These are phyloP conservation scores for Andrena cerasifolii DNA, from an alignment of 1,140 invertebrate species.

Conservation along the genomic window DNA sequence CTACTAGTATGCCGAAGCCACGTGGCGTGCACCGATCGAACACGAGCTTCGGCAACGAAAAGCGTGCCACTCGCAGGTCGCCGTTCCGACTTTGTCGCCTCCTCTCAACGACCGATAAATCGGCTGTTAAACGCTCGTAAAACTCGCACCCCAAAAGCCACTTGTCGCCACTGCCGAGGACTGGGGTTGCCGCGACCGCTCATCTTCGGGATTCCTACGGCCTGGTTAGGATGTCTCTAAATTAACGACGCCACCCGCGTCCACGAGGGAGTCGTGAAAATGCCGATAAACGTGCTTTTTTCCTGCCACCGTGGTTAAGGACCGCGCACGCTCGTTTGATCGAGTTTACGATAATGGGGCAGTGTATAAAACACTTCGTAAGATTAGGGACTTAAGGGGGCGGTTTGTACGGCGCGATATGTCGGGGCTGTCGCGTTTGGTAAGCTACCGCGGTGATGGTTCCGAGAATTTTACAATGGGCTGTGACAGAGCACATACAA, in stretches of 20 bases:
- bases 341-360: slow-evolving; percentile 9
- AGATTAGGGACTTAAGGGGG: neutral
- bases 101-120: slow-evolving; percentile 74
- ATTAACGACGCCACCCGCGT: slow-evolving; percentile 46
- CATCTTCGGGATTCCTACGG: slow-evolving; percentile 34
- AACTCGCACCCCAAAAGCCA: slow-evolving; percentile 61
- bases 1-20: neutral
- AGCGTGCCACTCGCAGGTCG: slow-evolving; percentile 8
- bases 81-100: slow-evolving; percentile 16
- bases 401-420: too few relatives aligned
- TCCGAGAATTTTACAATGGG: neutral
- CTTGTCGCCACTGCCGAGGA: slow-evolving; percentile 6
- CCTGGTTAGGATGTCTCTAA: slow-evolving; percentile 19
- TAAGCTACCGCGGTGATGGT: too few relatives aligned
- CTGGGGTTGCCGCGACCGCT: slow-evolving; percentile 3
- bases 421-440: too few relatives aligned
- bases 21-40: slow-evolving; percentile 6
- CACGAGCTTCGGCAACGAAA: too few relatives aligned
- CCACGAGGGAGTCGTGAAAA: neutral
- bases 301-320: too few relatives aligned
- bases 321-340: too few relatives aligned
- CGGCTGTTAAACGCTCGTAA: slow-evolving; percentile 78
- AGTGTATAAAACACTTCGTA: neutral
- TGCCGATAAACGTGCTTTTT: too few relatives aligned
- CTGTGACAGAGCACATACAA: neutral